Percentiles rank a stretch among this genome's conserved stretches.
These are phyloP conservation scores for Apocrypta bakeri DNA, from an alignment of 1,140 invertebrate species.

Conservation along the genomic window DNA sequence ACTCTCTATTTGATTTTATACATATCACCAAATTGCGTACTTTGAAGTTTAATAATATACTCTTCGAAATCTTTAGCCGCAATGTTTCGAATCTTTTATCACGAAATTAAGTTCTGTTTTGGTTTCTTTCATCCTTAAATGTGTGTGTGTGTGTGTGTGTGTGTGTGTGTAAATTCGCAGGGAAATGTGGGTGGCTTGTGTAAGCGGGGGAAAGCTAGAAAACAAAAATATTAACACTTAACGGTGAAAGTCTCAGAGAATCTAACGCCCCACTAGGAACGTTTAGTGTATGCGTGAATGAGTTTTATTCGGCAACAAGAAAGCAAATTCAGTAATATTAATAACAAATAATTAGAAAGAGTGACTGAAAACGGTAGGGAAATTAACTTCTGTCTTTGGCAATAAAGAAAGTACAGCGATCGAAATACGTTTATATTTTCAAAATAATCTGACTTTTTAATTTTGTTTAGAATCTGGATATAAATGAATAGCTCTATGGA, in stretches of 20 bases:
- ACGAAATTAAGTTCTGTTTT: conserved; percentile 8
- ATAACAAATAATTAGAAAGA: conserved; percentile 33
- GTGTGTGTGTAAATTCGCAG: background rate
- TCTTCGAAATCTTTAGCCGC: background rate
- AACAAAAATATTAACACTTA: conserved; percentile 23
- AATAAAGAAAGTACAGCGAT: too few relatives aligned
- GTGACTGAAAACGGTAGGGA: conserved; percentile 49
- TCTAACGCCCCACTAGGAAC: conserved; percentile 6
- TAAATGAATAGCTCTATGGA: too few relatives aligned
- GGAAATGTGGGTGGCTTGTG: conserved; percentile 19
- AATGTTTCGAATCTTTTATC: background rate
- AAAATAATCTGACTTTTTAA: too few relatives aligned
- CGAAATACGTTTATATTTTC: too few relatives aligned
- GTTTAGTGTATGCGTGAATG: conserved; percentile 41
- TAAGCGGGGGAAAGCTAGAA: conserved; percentile 25
- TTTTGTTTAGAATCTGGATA: too few relatives aligned
- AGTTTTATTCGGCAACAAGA: conserved; percentile 41
- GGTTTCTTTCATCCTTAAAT: background rate
- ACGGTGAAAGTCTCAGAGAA: conserved; percentile 45
- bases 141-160: background rate
- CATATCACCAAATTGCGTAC: conserved; percentile 22
- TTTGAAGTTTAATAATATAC: conserved; percentile 19
- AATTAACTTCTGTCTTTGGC: conserved; percentile 45
- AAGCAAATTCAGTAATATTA: conserved; percentile 18
- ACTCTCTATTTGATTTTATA: conserved; percentile 25